Percentiles rank a stretch among this genome's conserved stretches.
phyloP scores from a whole-genome alignment of 92 coral and sea anemone genomes.

The Diadumene lineata region DNA sequence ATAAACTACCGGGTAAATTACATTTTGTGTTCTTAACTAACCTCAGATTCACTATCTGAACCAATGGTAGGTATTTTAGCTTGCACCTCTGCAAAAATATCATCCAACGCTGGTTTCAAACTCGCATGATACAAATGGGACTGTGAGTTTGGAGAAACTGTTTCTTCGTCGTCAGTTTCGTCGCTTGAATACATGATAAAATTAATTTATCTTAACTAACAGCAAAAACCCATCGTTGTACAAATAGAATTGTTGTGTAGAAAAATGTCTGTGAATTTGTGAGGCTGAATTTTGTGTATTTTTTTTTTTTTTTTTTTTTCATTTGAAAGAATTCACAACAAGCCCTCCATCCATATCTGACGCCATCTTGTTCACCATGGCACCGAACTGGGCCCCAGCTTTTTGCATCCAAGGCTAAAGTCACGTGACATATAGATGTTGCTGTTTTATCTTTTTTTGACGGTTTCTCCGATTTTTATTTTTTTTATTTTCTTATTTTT shows the following conservation, averaged over 20 bases:
- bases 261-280: background rate
- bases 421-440: slow-evolving; percentile 35
- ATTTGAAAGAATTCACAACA: slow-evolving; percentile 28
- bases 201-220: background rate
- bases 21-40: no score
- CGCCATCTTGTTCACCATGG: slow-evolving; percentile 72
- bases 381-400: slow-evolving; percentile 46
- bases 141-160: slow-evolving; percentile 14
- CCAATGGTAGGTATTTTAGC: slow-evolving; percentile 86
- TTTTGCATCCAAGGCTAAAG: slow-evolving; percentile 24
- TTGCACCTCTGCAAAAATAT: slow-evolving; percentile 90
- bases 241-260: background rate
- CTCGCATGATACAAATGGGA: slow-evolving; percentile 27
- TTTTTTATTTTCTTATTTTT: no score
- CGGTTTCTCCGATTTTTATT: background rate
- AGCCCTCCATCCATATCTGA: slow-evolving; percentile 41
- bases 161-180: slow-evolving; percentile 59
- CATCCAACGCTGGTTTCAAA: slow-evolving; percentile 83
- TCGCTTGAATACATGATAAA: slow-evolving; percentile 39
- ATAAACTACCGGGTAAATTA: no score
- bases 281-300: background rate
- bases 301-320: slow-evolving; percentile 11
- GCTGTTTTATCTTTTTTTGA: background rate
- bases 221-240: background rate
- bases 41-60: slow-evolving; percentile 79